Evolutionary conservation across 2,113 vertebrate genomes (phyloP).

Genomic region (Zeus faber): DNA sequence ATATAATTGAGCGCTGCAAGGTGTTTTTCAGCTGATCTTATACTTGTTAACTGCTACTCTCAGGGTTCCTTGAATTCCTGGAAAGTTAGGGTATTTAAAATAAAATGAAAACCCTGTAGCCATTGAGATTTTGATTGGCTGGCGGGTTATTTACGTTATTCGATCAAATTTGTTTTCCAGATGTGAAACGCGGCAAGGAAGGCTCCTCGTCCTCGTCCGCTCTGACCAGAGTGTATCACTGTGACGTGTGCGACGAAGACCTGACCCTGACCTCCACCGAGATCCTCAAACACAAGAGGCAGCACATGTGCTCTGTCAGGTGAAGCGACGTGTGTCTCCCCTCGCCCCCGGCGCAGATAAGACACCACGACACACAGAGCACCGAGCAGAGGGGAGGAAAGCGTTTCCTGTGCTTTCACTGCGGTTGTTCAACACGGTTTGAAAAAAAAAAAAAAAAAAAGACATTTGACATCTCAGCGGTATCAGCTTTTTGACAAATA

Average conservation of each 20-base stretch:
- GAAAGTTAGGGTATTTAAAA: not conserved
- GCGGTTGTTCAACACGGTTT: too few species aligned
- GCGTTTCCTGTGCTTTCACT: too few species aligned
- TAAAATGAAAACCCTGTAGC: not conserved
- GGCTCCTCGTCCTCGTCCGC: conserved; percentile 32
- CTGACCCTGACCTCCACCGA: conserved; percentile 84
- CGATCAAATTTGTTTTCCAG: conserved; percentile 46
- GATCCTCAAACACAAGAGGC: conserved; percentile 83
- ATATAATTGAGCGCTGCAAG: too few species aligned
- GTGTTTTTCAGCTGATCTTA: not conserved
- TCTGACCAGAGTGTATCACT: conserved; percentile 79
- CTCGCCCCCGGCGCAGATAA: too few species aligned
- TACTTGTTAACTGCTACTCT: not conserved
- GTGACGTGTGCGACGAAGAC: conserved; percentile 79
- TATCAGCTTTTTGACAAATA: too few species aligned
- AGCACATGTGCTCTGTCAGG: conserved; percentile 58
- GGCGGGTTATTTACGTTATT: too few species aligned
- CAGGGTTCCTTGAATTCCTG: too few species aligned
- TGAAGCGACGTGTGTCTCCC: conserved; percentile 11
- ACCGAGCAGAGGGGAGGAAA: too few species aligned
- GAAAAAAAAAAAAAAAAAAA: too few species aligned
- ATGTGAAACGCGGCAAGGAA: conserved; percentile 5
- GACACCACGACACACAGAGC: too few species aligned
- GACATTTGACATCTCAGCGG: too few species aligned
- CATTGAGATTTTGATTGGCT: too few species aligned